Evolutionary conservation across 2,888 invertebrate species (phyloP).

Genomic region (Drosophila nr. fundita): DNA sequence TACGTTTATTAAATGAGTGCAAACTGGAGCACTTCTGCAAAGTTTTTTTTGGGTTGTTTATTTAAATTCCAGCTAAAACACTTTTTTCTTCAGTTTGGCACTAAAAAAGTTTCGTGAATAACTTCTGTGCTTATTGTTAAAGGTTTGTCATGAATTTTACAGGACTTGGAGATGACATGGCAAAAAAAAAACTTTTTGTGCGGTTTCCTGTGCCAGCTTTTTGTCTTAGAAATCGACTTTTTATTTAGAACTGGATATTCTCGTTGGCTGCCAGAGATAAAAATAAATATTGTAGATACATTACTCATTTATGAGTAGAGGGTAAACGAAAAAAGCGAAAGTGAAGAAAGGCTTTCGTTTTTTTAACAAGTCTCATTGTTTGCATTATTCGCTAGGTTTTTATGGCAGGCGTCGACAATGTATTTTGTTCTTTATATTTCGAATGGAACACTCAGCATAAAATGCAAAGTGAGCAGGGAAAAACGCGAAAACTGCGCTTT

Average conservation of each 20-base stretch:
- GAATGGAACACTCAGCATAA: slow-evolving; percentile 39
- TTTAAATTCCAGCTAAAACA: not conserved
- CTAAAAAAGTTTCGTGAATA: slow-evolving; percentile 1
- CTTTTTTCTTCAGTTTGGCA: not conserved
- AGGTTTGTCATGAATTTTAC: slow-evolving; percentile 3
- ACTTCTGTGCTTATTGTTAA: not conserved
- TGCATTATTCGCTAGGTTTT: not conserved
- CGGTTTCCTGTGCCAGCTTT: not conserved
- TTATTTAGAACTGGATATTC: not conserved
- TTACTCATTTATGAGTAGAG: not conserved
- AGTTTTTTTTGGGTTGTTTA: not conserved
- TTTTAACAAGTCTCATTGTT: slow-evolving; percentile 46
- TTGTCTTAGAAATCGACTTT: not conserved
- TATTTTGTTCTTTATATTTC: not conserved
- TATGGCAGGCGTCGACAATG: not conserved
- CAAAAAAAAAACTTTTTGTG: not conserved
- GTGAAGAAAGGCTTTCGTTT: not conserved
- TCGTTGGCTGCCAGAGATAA: not conserved
- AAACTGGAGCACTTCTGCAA: not conserved
- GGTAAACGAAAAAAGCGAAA: not conserved
- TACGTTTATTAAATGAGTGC: not conserved
- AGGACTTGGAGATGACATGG: slow-evolving; percentile 4
- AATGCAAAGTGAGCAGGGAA: slow-evolving; percentile 17
- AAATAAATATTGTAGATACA: not conserved
- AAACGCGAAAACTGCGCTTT: slow-evolving; percentile 2